phyloP scores from a whole-genome alignment of 2,888 invertebrate species.

The Gerris lacustris region DNA sequence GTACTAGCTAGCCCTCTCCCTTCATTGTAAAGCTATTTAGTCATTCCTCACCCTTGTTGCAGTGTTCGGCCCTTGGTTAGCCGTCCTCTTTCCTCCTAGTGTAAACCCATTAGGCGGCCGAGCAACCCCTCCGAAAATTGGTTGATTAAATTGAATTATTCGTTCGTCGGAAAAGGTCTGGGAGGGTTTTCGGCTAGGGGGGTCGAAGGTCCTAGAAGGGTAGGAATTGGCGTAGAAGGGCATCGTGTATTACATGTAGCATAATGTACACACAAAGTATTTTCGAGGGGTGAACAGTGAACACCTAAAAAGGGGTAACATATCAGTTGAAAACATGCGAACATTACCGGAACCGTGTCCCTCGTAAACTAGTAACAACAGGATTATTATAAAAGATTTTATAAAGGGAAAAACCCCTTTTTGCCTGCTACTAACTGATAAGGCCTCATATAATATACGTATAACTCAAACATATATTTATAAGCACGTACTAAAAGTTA shows the following conservation, averaged over 20 bases:
- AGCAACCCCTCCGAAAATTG: background rate
- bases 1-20: no score
- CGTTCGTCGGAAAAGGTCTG: background rate
- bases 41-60: background rate
- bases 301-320: background rate
- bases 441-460: background rate
- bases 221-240: no score
- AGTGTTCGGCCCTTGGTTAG: no score
- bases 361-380: background rate
- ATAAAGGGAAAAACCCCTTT: background rate
- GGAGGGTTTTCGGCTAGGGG: no score
- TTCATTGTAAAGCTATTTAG: background rate
- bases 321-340: constrained; percentile 5
- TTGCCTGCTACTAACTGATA: constrained; percentile 1
- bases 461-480: no score
- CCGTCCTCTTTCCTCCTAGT: no score
- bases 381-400: background rate
- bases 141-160: constrained; percentile 5
- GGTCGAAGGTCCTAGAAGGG: no score
- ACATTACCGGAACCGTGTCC: background rate
- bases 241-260: no score
- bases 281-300: no score
- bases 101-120: no score
- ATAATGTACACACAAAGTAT: no score
- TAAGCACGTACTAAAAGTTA: no score